Evolutionary conservation across 2,113 vertebrate genomes (phyloP), one percentile per base, ranked within the genome.

Genomic region (Zosterops pallidus): DNA sequence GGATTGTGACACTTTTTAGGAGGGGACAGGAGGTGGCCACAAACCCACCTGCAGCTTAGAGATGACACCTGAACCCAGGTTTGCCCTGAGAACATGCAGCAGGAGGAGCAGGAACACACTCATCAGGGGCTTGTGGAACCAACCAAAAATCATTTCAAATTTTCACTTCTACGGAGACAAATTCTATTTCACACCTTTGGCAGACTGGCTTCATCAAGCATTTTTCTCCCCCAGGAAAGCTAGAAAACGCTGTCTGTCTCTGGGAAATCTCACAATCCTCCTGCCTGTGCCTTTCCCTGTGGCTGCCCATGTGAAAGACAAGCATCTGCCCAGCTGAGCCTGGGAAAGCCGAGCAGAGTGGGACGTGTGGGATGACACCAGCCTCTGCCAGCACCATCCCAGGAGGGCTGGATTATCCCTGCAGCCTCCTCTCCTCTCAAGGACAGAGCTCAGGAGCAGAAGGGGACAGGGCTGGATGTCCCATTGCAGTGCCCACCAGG

Each of bases 401-500:
- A 29, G 15, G 15, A 24, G 46, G 42, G 39, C 7, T 14, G 4
- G 23, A 37, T 31, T 7, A 5, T 2, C 33, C 12, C 39, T 37
- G 53, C 56, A 74, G 67, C 33, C 8, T 49, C 35, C 42, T 50
- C 25, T 20, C 50, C 47, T 55, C 56, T 24, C 22, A 3, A 14
- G 13, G 31, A 23, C 42, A 71, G 9, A 29, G 64, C 37, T 21
- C 29, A 9, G 37, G 24, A 37, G 44, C 86, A 39, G n/a, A 4
- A 67, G 47, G 52, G 75, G 67, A 9, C 1, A 16, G 37, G 24
- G 37, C 23, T 72, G 67, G 21, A 1, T 13, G 26, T 24, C 29
- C 53, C 57, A 8, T 1, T 5, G 1, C 37, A 52, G 21, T 1
- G 24, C 42, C 49, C 11, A 0, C 0, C 1, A 42, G 37, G 22